These are phyloP conservation scores for Porphyrio hochstetteri DNA, from an alignment of 2,113 vertebrate genomes.

Conservation along the genomic window DNA sequence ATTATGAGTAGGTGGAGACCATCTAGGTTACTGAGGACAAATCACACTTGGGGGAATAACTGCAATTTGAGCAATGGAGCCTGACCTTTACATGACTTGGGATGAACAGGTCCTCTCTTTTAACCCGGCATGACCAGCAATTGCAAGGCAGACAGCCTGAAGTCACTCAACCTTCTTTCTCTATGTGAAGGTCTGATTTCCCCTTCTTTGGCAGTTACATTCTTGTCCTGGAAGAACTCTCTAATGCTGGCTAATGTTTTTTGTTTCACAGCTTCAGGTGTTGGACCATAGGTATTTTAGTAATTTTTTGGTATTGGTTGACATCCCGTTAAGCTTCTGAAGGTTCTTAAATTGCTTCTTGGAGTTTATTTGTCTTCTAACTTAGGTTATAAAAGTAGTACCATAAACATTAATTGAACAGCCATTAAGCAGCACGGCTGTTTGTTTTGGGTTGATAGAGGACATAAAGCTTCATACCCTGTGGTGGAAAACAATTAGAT, in stretches of 20 bases:
- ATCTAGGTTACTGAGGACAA: not conserved
- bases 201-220: not conserved
- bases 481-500: slow-evolving; percentile 72
- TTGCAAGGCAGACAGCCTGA: not conserved
- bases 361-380: slow-evolving; percentile 58
- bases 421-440: slow-evolving; percentile 56
- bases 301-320: slow-evolving; percentile 19
- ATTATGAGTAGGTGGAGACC: not conserved
- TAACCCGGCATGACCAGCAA: not conserved
- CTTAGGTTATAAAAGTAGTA: slow-evolving; percentile 58
- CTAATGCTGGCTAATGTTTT: not conserved
- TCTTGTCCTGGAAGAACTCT: not conserved
- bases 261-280: not conserved
- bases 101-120: not conserved
- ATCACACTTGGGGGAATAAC: not conserved
- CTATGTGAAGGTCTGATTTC: not conserved
- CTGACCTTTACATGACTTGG: not conserved
- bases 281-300: not conserved
- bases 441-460: slow-evolving; percentile 70
- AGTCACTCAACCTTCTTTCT: not conserved
- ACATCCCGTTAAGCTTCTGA: slow-evolving; percentile 42
- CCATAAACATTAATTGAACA: slow-evolving; percentile 73
- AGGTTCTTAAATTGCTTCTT: slow-evolving; percentile 53
- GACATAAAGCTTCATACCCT: slow-evolving; percentile 65
- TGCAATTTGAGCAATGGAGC: not conserved